Evolutionary conservation across 2,888 invertebrate species (phyloP).

Genomic region (Sicus ferrugineus): DNA sequence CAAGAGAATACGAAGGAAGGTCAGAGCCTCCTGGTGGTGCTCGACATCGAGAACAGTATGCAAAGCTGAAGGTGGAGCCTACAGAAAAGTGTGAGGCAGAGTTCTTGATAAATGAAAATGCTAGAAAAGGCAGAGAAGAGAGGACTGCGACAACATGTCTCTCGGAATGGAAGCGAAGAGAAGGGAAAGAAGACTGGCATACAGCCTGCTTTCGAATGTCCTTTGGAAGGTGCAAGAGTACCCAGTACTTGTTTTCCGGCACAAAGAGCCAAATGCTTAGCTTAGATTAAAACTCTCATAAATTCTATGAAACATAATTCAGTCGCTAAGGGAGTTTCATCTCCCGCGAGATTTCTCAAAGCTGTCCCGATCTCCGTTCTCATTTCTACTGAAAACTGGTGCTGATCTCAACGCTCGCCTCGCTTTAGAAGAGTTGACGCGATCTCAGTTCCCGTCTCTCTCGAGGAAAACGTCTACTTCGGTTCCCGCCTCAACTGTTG

Average conservation of each 20-base stretch:
- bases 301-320: slow-evolving; percentile 51
- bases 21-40: not conserved
- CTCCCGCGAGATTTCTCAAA: too few species aligned
- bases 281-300: slow-evolving; percentile 52
- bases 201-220: too few species aligned
- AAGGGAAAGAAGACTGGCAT: not conserved
- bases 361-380: too few species aligned
- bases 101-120: not conserved
- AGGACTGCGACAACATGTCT: not conserved
- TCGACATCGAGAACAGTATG: too few species aligned
- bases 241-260: slow-evolving; percentile 36
- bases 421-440: not conserved
- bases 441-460: not conserved
- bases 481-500: too few species aligned
- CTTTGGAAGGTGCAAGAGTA: not conserved
- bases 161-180: not conserved
- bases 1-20: not conserved
- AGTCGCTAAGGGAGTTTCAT: slow-evolving; percentile 32
- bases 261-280: slow-evolving; percentile 44
- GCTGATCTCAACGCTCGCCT: slow-evolving; percentile 6
- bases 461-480: not conserved
- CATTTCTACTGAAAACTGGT: slow-evolving; percentile 29
- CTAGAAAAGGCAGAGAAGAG: not conserved
- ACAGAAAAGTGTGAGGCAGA: too few species aligned
- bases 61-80: not conserved